Conservation (phyloP, 2,797 vertebrate genomes). For the Pseudomugil gertrudae region DNA sequence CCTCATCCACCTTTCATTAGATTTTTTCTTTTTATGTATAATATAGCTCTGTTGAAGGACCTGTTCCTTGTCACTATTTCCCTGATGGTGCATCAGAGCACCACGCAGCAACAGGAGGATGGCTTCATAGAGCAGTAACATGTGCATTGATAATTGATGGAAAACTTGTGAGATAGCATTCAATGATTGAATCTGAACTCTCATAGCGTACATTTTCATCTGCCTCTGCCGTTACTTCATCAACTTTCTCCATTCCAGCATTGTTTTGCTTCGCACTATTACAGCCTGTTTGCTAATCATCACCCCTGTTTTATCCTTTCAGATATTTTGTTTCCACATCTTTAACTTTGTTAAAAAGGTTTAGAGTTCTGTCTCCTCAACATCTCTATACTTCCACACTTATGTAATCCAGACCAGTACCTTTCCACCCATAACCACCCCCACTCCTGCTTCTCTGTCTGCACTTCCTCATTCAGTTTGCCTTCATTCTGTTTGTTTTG, state of each 20-base stretch:
- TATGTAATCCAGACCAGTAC: background rate
- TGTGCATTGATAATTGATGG: background rate
- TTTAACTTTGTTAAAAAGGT: background rate
- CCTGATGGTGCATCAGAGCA: too few species aligned
- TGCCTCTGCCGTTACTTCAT: background rate
- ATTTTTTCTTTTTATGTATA: too few species aligned
- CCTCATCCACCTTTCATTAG: too few species aligned
- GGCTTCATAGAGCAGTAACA: background rate
- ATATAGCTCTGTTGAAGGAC: too few species aligned
- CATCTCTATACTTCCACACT: background rate
- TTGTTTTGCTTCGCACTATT: background rate
- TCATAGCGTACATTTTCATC: background rate
- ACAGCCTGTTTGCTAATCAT: background rate
- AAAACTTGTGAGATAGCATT: too few species aligned
- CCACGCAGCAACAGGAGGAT: too few species aligned
- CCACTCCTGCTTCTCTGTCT: background rate
- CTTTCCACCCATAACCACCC: too few species aligned
- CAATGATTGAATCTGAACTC: background rate
- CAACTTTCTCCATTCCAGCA: background rate
- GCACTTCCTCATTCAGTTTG: background rate
- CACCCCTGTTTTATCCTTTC: background rate
- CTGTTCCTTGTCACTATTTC: too few species aligned
- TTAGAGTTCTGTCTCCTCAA: background rate
- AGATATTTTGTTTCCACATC: background rate
- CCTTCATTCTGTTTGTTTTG: background rate